A percentile compares a stretch with the other conserved stretches of the same genome.
These are phyloP conservation scores for Aeoliscus strigatus DNA, from an alignment of 2,797 vertebrate species.

Conservation along the genomic window DNA sequence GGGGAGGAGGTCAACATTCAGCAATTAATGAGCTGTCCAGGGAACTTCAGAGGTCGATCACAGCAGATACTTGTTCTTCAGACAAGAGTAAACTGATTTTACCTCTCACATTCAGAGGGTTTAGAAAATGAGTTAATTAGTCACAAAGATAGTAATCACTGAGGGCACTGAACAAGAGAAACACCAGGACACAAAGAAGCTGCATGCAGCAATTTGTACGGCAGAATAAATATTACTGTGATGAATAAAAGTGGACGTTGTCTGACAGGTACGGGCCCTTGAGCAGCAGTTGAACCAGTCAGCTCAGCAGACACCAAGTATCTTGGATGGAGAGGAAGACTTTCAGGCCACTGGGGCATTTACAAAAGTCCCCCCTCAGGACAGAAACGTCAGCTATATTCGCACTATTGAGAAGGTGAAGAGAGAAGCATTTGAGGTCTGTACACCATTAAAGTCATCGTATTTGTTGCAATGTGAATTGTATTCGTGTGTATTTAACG, in stretches of 20 bases:
- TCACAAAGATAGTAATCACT: not conserved
- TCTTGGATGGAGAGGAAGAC: slow-evolving; percentile 62
- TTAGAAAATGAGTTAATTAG: not conserved
- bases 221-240: not conserved
- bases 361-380: slow-evolving; percentile 71
- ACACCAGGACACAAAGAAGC: not conserved
- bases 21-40: slow-evolving; percentile 75
- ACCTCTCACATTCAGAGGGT: too few relatives aligned
- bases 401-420: slow-evolving; percentile 83
- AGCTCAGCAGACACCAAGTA: slow-evolving; percentile 53
- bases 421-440: slow-evolving; percentile 83
- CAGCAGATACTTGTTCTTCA: slow-evolving; percentile 91
- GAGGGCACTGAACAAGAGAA: not conserved
- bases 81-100: slow-evolving; percentile 72
- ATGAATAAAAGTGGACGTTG: not conserved
- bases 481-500: not conserved
- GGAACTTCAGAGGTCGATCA: slow-evolving; percentile 86
- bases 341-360: slow-evolving; percentile 26
- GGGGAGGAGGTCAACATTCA: slow-evolving; percentile 87
- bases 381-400: slow-evolving; percentile 82
- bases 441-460: not conserved
- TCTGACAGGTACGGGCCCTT: slow-evolving; percentile 82
- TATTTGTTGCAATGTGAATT: not conserved
- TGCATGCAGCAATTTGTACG: not conserved
- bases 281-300: slow-evolving; percentile 80